Percentiles rank a stretch among this genome's conserved stretches.
phyloP scores from a whole-genome alignment of 2,113 vertebrate genomes.

The Xenopus borealis region DNA sequence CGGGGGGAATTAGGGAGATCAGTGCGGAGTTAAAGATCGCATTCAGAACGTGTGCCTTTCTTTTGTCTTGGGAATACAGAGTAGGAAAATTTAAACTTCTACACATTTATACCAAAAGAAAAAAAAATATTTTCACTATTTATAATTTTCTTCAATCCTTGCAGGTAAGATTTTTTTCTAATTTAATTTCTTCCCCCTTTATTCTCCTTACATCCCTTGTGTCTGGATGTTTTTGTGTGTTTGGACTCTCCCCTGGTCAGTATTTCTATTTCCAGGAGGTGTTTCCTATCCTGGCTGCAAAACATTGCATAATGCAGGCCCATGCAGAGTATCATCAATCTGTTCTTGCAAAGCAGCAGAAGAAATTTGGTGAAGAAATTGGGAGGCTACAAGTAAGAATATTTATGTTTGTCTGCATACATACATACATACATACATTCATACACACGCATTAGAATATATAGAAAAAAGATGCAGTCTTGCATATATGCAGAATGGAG shows the following conservation, averaged over 20 bases:
- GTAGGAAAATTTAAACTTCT: no score
- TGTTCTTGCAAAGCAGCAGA: conserved; percentile 89
- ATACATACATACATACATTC: no score
- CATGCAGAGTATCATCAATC: conserved; percentile 92
- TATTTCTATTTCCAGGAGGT: conserved; percentile 99
- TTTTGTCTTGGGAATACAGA: no score
- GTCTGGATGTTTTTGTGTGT: conserved; percentile 77
- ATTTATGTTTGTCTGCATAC: no score
- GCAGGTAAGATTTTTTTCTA: conserved; percentile 68
- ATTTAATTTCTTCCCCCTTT: conserved; percentile 90
- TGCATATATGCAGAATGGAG: no score
- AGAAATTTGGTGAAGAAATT: conserved; percentile 96
- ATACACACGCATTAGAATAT: no score
- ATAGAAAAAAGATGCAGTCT: no score
- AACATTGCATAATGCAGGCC: conserved; percentile 98
- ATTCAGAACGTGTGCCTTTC: no score
- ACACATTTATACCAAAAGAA: no score
- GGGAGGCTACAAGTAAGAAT: conserved; percentile 84
- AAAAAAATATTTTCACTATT: conserved; percentile 30
- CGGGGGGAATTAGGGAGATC: no score
- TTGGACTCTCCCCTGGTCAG: conserved; percentile 96
- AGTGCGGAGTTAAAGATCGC: no score
- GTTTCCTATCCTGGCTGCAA: conserved; percentile 92
- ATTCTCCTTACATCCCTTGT: conserved; percentile 86
- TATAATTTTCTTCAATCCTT: conserved; percentile 55